Evolutionary conservation across 2,113 vertebrate species (phyloP).

Genomic region (Neogobius melanostomus): DNA sequence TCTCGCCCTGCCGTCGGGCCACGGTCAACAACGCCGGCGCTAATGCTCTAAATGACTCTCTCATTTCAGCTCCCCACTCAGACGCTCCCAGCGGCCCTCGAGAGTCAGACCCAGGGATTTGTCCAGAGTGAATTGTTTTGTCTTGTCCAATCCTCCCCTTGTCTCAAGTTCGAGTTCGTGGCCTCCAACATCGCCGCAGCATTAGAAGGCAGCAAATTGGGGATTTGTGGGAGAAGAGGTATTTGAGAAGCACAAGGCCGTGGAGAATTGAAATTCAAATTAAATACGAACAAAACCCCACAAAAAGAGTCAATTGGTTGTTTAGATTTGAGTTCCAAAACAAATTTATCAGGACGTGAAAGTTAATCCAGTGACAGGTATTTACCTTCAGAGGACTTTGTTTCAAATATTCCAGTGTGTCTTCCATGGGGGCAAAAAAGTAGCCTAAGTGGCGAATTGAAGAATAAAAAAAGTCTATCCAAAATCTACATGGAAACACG

Average conservation of each 20-base stretch:
- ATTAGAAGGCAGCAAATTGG: constrained; percentile 37
- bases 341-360: neutral
- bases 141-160: constrained; percentile 45
- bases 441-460: neutral
- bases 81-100: constrained; percentile 63
- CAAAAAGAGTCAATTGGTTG: constrained; percentile 7
- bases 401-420: neutral
- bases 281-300: neutral
- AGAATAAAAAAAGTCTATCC: neutral
- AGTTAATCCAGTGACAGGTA: neutral
- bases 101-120: constrained; percentile 70
- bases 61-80: constrained; percentile 65
- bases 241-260: constrained; percentile 32
- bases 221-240: constrained; percentile 43
- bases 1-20: constrained; percentile 56
- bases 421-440: neutral
- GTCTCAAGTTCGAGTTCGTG: constrained; percentile 67
- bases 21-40: constrained; percentile 55
- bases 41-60: constrained; percentile 60
- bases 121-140: constrained; percentile 72
- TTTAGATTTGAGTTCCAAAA: constrained; percentile 5
- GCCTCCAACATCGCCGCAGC: neutral
- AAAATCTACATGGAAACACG: neutral
- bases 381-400: neutral
- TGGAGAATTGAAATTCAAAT: constrained; percentile 22